Percentiles rank a stretch among this genome's conserved stretches.
Conservation (phyloP, 2,888 invertebrate species). For the Ypsolopha scabrella region DNA sequence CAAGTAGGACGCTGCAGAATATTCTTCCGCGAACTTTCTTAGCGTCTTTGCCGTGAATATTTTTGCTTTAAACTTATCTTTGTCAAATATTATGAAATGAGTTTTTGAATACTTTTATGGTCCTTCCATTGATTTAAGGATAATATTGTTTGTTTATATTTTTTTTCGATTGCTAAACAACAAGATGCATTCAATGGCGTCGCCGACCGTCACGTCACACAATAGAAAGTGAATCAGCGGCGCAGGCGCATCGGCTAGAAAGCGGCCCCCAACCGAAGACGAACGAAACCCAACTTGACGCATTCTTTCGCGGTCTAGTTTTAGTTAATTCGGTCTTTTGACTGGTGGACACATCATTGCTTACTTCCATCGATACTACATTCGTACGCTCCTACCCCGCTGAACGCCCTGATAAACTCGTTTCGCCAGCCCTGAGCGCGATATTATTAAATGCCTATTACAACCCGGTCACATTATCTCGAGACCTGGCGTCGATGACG, state of each 20-base stretch:
- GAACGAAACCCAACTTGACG: conserved; percentile 36
- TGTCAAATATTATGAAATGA: neutral
- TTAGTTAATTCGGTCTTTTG: too few relatives aligned
- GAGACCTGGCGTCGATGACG: too few relatives aligned
- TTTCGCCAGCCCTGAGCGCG: too few relatives aligned
- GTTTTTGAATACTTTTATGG: neutral
- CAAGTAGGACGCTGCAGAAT: conserved; percentile 30
- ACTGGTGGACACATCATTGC: too few relatives aligned
- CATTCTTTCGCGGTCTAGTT: conserved; percentile 38
- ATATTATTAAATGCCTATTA: too few relatives aligned
- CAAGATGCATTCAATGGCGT: conserved; percentile 7
- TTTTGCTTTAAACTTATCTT: neutral
- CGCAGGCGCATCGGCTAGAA: conserved; percentile 60
- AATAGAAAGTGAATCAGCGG: conserved; percentile 64
- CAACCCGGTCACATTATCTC: too few relatives aligned
- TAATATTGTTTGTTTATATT: neutral
- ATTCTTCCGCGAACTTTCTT: conserved; percentile 22
- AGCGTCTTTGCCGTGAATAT: neutral
- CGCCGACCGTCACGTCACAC: conserved; percentile 32
- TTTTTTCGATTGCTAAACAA: neutral
- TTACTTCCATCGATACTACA: too few relatives aligned
- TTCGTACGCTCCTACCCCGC: too few relatives aligned
- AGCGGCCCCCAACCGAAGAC: conserved; percentile 38
- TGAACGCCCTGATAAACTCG: too few relatives aligned
- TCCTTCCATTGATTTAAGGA: neutral